Percentiles rank a stretch among this genome's conserved stretches.
Conservation (phyloP, 2,113 vertebrate species). For the Clarias gariepinus region DNA sequence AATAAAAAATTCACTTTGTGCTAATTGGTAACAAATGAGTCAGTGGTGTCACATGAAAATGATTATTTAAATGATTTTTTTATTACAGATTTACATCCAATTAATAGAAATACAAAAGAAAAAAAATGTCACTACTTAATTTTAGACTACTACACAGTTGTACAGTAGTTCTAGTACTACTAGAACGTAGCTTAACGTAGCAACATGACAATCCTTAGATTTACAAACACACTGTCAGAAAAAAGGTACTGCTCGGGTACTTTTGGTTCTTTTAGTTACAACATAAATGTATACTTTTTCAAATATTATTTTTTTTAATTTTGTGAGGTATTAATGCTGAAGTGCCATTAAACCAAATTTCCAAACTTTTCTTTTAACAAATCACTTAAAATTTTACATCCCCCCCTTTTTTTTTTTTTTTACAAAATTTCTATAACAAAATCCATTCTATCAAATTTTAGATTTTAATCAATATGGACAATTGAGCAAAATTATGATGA, state of each 20-base stretch:
- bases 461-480: background rate
- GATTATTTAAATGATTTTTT: background rate
- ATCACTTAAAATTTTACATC: slow-evolving; percentile 16
- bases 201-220: slow-evolving; percentile 70
- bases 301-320: too few species aligned
- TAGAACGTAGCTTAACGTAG: slow-evolving; percentile 71
- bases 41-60: background rate
- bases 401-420: background rate
- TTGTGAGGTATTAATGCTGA: background rate
- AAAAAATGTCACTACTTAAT: slow-evolving; percentile 36
- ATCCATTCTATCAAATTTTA: background rate
- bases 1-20: too few species aligned
- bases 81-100: slow-evolving; percentile 16
- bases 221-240: slow-evolving; percentile 59
- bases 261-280: slow-evolving; percentile 5
- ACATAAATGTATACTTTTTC: background rate
- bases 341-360: background rate
- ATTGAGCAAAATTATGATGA: slow-evolving; percentile 13
- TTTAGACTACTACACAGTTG: background rate
- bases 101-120: slow-evolving; percentile 42
- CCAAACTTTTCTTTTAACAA: background rate
- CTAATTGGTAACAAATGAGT: background rate
- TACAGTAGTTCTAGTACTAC: slow-evolving; percentile 58
- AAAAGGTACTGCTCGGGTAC: background rate
- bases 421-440: background rate